Evolutionary conservation across 2,113 vertebrate genomes (phyloP).

Genomic region (Festucalex cinctus): DNA sequence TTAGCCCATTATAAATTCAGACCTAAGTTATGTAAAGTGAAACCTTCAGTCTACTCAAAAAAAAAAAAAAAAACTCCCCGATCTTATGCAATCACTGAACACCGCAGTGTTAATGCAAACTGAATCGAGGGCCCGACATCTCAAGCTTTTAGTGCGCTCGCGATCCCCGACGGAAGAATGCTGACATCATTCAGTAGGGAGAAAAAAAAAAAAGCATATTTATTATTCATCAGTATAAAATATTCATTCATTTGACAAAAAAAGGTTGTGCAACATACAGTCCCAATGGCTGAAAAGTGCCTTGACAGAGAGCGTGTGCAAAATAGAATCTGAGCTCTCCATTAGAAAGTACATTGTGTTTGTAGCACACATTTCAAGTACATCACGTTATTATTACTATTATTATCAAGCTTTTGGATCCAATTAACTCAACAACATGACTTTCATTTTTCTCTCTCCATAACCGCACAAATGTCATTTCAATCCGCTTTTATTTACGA

Average conservation of each 20-base stretch:
- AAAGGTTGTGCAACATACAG: slow-evolving; percentile 65
- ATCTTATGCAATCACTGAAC: not conserved
- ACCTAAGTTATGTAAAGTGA: no score
- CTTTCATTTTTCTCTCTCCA: not conserved
- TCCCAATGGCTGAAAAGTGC: slow-evolving; percentile 60
- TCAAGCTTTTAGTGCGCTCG: slow-evolving; percentile 8
- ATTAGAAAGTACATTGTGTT: slow-evolving; percentile 37
- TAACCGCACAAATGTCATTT: slow-evolving; percentile 12
- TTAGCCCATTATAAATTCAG: no score
- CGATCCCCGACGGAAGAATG: slow-evolving; percentile 31
- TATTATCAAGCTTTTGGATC: slow-evolving; percentile 45
- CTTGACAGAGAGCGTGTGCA: slow-evolving; percentile 56
- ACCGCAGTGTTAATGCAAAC: not conserved
- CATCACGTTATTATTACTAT: slow-evolving; percentile 24
- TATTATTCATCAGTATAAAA: slow-evolving; percentile 73
- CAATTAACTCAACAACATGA: not conserved
- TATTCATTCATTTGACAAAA: slow-evolving; percentile 59
- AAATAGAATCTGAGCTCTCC: slow-evolving; percentile 54
- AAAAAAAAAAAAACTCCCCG: not conserved
- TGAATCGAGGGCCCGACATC: not conserved
- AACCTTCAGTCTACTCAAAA: not conserved
- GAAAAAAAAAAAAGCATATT: slow-evolving; percentile 52
- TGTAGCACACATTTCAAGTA: slow-evolving; percentile 50
- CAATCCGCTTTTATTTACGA: slow-evolving; percentile 22
- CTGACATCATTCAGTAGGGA: slow-evolving; percentile 42